phyloP scores from a whole-genome alignment of 2,113 vertebrate genomes.

The Rhodinocichla rosea region DNA sequence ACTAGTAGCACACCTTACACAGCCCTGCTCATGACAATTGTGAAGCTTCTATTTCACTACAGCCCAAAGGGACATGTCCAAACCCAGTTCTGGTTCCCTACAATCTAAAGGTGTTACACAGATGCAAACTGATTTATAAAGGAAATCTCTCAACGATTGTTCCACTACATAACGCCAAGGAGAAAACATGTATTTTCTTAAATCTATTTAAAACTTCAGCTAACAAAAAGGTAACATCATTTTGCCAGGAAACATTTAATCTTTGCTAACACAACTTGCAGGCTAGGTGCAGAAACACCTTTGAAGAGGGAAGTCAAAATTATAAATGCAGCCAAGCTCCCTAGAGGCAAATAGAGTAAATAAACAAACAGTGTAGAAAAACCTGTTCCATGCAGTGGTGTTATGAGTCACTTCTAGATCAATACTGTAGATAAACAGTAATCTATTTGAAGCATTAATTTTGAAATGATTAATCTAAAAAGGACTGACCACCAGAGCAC shows the following conservation, averaged over 20 bases:
- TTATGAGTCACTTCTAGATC: background rate
- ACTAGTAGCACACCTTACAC: background rate
- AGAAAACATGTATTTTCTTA: background rate
- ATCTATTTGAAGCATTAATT: background rate
- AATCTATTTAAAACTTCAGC: background rate
- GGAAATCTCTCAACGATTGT: background rate
- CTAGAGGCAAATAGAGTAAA: background rate
- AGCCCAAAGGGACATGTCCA: background rate
- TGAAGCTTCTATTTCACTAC: background rate
- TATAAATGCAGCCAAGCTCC: background rate
- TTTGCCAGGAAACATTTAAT: background rate
- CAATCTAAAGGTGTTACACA: background rate
- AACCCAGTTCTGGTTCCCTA: accelerated
- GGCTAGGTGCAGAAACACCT: background rate
- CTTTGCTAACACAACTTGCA: background rate
- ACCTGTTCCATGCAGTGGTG: background rate
- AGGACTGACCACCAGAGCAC: background rate
- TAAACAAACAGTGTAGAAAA: background rate
- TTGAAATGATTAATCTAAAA: background rate
- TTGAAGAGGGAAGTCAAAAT: background rate
- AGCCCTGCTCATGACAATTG: background rate
- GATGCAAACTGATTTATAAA: background rate
- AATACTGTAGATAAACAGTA: background rate
- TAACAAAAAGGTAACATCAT: background rate
- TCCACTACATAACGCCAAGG: background rate